Percentiles rank a stretch among this genome's conserved stretches.
These are phyloP conservation scores for Dendrolimus pini DNA, from an alignment of 2,888 invertebrate genomes.

Conservation along the genomic window DNA sequence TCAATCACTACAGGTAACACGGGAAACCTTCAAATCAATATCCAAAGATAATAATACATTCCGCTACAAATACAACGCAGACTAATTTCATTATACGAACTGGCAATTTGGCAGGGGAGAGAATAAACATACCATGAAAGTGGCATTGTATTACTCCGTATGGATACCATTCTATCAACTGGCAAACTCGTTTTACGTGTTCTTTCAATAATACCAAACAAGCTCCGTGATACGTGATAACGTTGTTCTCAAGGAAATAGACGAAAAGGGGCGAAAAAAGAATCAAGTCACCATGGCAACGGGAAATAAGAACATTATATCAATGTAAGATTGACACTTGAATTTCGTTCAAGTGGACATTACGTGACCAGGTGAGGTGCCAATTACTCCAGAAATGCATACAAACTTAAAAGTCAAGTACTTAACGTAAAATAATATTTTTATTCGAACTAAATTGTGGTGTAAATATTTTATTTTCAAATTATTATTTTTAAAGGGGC, in stretches of 20 bases:
- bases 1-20: too few species aligned
- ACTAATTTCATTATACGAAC: not conserved
- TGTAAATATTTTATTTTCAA: too few species aligned
- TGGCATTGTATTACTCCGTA: not conserved
- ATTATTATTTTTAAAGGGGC: too few species aligned
- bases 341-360: too few species aligned
- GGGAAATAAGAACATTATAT: not conserved
- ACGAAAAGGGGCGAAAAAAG: slow-evolving; percentile 33
- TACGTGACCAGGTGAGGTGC: too few species aligned
- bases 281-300: slow-evolving; percentile 31
- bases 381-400: too few species aligned
- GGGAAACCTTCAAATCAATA: not conserved
- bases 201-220: slow-evolving; percentile 28
- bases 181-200: slow-evolving; percentile 23
- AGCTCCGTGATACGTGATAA: slow-evolving; percentile 27
- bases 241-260: slow-evolving; percentile 32
- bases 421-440: too few species aligned
- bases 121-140: not conserved
- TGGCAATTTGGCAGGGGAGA: not conserved
- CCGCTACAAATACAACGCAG: not conserved
- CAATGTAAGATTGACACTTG: not conserved
- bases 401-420: too few species aligned
- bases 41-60: not conserved
- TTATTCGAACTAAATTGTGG: too few species aligned
- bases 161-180: slow-evolving; percentile 15